phyloP scores from a whole-genome alignment of 2,113 vertebrate genomes.

The Paramormyrops kingsleyae region DNA sequence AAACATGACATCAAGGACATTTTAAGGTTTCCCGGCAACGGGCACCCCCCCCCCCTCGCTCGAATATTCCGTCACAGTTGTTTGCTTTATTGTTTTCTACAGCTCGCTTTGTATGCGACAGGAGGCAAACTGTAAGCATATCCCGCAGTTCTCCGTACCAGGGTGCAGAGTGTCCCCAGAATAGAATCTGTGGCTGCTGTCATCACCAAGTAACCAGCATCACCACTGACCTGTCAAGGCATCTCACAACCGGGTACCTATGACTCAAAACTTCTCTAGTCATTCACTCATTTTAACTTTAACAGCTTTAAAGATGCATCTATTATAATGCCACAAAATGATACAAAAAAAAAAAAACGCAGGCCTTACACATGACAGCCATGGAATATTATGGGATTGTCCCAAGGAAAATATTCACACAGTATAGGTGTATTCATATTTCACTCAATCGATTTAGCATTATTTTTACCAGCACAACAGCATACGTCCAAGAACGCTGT shows the following conservation, averaged over 20 bases:
- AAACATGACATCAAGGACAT: conserved; percentile 19
- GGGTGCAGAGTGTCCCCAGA: background rate
- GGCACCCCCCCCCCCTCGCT: background rate
- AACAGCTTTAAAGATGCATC: background rate
- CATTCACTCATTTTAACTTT: background rate
- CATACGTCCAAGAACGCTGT: background rate
- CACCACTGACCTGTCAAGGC: background rate
- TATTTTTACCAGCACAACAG: background rate
- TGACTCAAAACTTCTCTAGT: background rate
- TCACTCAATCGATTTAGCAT: background rate
- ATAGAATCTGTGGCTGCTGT: background rate
- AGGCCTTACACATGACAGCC: background rate
- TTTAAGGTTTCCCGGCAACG: conserved; percentile 26
- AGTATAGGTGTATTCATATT: background rate
- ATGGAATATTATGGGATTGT: background rate
- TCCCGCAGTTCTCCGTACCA: background rate
- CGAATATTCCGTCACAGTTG: background rate
- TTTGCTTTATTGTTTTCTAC: conserved; percentile 4
- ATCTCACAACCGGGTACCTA: background rate
- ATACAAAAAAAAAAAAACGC: background rate
- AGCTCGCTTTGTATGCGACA: background rate
- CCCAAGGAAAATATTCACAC: background rate
- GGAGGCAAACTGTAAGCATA: conserved; percentile 9
- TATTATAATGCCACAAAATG: background rate
- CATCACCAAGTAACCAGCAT: background rate